Base-by-base conservation (phyloP, 1,140 invertebrate genomes). In the Trichoplusia ni region DNA sequence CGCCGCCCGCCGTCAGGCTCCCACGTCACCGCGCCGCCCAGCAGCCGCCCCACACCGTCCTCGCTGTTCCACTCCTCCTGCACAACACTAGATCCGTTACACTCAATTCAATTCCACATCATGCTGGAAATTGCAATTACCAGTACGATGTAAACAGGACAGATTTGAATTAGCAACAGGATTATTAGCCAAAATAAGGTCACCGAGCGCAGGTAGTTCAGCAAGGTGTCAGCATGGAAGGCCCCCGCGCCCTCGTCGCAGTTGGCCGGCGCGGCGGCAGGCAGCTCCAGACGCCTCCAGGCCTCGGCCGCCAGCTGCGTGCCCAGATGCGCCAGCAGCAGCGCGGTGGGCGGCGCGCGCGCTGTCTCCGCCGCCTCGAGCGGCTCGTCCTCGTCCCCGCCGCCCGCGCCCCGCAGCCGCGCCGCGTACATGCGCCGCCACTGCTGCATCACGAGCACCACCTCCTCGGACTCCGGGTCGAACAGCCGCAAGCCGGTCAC, bases 401-500 rank as follows among this genome's bases (percentile, higher is more conserved):
- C 63, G 27, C 44, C 68, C 3, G 51, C 62, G 8, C 33, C 67
- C 11, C 63, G 46, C 4, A 76, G 31, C 14, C 69, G 73, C 19
- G 42, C 47, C 11, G 33, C 25, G 59, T 84, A 84, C 16, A 68
- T 70, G 8, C 33, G 61, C 13, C 63, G 51, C 84, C 79, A 84
- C 9, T 53, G 62, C 16, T n/a, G 27, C 70, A 76, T 73, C 33
- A 73, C 60, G 2, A 37, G 16, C 4, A 14, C 7, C 29, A 82
- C 72, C 0, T 60, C 60, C 9, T 49, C 16, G 3, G 79, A 67
- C 25, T 79, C 71, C 1, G 77, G 75, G 25, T 84, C 77, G 61
- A 85, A 86, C 33, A 85, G 54, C n/a, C 75, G 79, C 4, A 88
- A 56, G 14, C 47, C 94, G 16, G 96, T 97, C 44, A 98, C 95